Base-by-base conservation (phyloP, 2,888 invertebrate species). In the Eurytoma adleriae region DNA sequence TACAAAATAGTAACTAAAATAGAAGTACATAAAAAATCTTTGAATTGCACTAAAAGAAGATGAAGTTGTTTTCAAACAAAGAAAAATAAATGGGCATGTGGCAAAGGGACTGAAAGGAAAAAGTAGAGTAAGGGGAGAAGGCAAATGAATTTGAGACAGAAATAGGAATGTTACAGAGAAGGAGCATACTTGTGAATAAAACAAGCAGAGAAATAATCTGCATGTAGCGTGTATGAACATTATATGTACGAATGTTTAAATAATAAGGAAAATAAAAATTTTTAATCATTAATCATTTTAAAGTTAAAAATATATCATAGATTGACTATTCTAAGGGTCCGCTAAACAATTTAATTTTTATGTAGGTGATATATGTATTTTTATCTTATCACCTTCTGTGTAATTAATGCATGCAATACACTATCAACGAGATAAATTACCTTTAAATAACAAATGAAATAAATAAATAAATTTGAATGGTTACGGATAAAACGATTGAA, bases 111-210 rank as follows among this genome's bases (percentile, higher is more conserved):
- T 14, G 20, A 75, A 12, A 54, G n/a, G 54, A 71, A 68, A 3
- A 24, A 66, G 18, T 24, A n/a, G 68, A 50, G 20, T 48, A 40
- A 48, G 40, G 27, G 20, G 52, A 40, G 40, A 40, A 40, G 40
- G 40, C 27, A 52, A 10, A 68, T n/a, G 67, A 54, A 3, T n/a
- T 30, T 13, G 57, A 18, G 73, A 56, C 52, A 14, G 61, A 66
- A 52, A 52, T 62, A 70, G 57, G 66, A 62, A 61, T 27, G 64
- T 66, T 64, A 75, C 69, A 78, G 81, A 77, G 77, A 54, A 30
- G 27, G 56, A 69, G 54, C 68, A 24, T 69, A 48, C 24, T 16
- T 13, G 24, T 56, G 68, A 27, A 69, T 69, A 69, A 69, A 69
- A 56, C 56, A 27, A 69, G 54, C n/a, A 68, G 54, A 7, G 24